Percentiles rank a stretch among this genome's conserved stretches.
Evolutionary conservation across 2,113 vertebrate species (phyloP).

Genomic region (Nesogale talazaci): DNA sequence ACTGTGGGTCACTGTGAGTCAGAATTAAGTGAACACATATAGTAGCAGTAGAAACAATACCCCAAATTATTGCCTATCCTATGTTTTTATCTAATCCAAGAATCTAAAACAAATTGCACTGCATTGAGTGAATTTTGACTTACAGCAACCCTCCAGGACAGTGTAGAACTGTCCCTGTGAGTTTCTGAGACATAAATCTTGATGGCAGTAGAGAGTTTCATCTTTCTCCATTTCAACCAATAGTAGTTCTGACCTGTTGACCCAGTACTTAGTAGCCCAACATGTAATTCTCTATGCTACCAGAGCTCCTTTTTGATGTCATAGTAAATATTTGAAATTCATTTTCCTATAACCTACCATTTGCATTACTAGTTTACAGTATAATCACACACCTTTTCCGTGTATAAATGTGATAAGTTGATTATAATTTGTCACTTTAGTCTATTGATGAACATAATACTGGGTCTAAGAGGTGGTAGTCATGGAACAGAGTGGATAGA

Average conservation of each 20-base stretch:
- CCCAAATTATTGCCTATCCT: background rate
- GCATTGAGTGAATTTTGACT: no score
- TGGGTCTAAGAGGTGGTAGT: background rate
- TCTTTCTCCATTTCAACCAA: no score
- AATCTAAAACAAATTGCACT: no score
- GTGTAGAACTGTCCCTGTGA: no score
- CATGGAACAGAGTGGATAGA: background rate
- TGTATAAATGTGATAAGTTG: background rate
- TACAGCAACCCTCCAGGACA: no score
- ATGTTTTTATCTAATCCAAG: background rate
- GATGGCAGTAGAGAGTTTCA: no score
- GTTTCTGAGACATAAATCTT: no score
- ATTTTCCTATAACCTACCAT: background rate
- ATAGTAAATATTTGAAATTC: constrained; percentile 34
- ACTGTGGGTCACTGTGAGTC: background rate
- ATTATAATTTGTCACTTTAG: background rate
- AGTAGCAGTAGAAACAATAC: background rate
- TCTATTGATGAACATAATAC: background rate
- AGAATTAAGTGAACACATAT: background rate
- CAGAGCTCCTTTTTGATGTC: background rate
- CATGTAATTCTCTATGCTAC: no score
- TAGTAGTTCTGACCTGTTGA: no score
- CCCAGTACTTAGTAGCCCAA: no score
- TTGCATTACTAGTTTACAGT: background rate
- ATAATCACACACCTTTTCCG: background rate